Base-by-base conservation (phyloP, 2,888 invertebrate species). In the Dilophus febrilis region DNA sequence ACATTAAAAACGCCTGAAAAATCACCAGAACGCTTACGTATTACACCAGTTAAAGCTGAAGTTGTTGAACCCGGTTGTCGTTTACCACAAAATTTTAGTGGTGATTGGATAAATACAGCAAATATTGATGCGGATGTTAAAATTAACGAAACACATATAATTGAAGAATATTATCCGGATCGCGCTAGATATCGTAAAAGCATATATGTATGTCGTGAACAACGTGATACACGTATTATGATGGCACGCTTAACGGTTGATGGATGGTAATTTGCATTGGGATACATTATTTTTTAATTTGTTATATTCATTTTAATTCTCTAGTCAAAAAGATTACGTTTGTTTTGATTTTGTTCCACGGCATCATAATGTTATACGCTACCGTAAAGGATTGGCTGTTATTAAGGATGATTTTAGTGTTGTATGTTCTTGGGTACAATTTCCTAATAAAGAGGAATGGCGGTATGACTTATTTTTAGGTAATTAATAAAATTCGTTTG, bases 201-300 rank as follows among this genome's bases (percentile, higher is more conserved):
- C 1, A 88, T 91, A 55, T 95, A 92, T 59, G 84, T 92, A 10
- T 97, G 97, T 63, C 79, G 86, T 45, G 91, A 95, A 62, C 84
- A 86, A 49, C 72, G 90, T 45, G 94, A 91, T 49, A 76, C 80
- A 27, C 69, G 94, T 47, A 82, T 86, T 41, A 88, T 97, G 81
- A 91, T 97, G 88, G 90, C 95, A 1, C 72, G 94, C 43, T 73
- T 95, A 8, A 92, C 92, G 1, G 91, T 95, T 1, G 95, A 95
- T 58, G 94, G 92, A 41, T 74, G 48, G 47, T 47, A 37, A 42
- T 37, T 34, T 28, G 14, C 16, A 4, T 26, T 40, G 35, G 6
- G 19, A n/a, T 12, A 8, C 18, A 29, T n/a, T 29, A 11, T 17
- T 22, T 37, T 37, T 26, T 13, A 14, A 22, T 33, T 17, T 10